A percentile compares a stretch with the other conserved stretches of the same genome.
phyloP scores from a whole-genome alignment of 64 coral and sea anemone species.

The Montipora cactus region DNA sequence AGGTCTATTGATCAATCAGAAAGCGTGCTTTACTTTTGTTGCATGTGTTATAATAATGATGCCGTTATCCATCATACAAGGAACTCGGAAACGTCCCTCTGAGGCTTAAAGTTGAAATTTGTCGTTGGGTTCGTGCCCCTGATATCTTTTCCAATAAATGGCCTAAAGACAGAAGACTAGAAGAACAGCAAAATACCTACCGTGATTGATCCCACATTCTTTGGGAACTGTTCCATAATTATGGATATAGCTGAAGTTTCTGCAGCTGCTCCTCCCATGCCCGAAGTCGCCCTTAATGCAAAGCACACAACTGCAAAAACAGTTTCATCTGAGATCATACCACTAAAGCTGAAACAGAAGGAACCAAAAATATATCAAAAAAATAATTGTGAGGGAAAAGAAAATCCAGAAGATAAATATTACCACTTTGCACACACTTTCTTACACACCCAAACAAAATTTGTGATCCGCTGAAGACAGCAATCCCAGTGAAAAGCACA shows the following conservation, averaged over 20 bases:
- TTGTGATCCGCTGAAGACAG: constrained; percentile 8
- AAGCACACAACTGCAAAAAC: background rate
- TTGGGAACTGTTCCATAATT: background rate
- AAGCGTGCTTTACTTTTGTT: too few species aligned
- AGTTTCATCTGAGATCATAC: background rate
- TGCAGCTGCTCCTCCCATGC: background rate
- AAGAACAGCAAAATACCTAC: background rate
- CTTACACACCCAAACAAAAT: constrained; percentile 23
- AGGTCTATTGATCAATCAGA: too few species aligned
- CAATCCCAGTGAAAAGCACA: constrained; percentile 11
- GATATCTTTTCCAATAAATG: too few species aligned
- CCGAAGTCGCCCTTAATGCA: background rate
- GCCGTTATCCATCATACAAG: too few species aligned
- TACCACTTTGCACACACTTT: background rate
- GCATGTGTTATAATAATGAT: too few species aligned
- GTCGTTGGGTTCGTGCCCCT: too few species aligned
- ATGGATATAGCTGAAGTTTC: constrained; percentile 14
- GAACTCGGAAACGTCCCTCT: too few species aligned
- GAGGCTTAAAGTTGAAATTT: too few species aligned
- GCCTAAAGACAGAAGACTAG: too few species aligned
- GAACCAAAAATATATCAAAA: too few species aligned
- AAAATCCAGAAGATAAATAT: background rate
- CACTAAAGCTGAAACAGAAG: constrained; percentile 11
- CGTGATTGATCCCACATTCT: background rate
- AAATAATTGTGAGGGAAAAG: too few species aligned